Evolutionary conservation across 2,888 invertebrate genomes (phyloP).

Genomic region (Eristalis arbustorum): DNA sequence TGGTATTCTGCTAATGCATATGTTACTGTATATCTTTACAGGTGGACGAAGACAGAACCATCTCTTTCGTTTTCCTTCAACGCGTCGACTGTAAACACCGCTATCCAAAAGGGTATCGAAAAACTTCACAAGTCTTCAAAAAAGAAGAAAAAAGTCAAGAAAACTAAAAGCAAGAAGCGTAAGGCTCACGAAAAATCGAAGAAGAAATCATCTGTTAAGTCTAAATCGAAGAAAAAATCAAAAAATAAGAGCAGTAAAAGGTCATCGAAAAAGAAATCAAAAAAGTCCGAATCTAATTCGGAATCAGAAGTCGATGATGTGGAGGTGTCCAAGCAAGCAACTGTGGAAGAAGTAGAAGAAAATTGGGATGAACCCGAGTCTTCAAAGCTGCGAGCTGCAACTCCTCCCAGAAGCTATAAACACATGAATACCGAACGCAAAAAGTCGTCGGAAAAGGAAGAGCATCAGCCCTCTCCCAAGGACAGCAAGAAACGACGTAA

Average conservation of each 20-base stretch:
- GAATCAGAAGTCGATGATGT: background rate
- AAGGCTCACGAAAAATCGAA: slow-evolving; percentile 48
- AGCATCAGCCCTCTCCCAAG: background rate
- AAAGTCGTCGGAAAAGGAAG: background rate
- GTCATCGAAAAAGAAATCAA: background rate
- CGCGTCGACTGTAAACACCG: background rate
- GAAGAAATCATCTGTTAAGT: slow-evolving; percentile 28
- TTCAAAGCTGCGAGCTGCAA: slow-evolving; percentile 23
- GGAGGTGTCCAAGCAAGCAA: background rate
- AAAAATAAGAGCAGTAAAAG: slow-evolving; percentile 10
- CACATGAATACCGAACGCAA: slow-evolving; percentile 41
- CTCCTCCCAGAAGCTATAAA: slow-evolving; percentile 62
- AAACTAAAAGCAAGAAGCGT: slow-evolving; percentile 26
- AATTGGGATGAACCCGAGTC: slow-evolving; percentile 13
- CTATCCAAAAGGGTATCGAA: slow-evolving; percentile 43
- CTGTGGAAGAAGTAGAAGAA: slow-evolving; percentile 28
- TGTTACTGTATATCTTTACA: background rate
- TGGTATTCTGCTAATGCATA: background rate
- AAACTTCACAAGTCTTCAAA: slow-evolving; percentile 41
- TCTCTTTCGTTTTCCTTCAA: slow-evolving; percentile 56
- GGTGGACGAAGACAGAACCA: slow-evolving; percentile 61
- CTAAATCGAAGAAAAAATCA: slow-evolving; percentile 40
- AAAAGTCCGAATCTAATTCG: background rate
- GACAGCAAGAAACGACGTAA: slow-evolving; percentile 39
- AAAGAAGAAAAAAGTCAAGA: slow-evolving; percentile 33